phyloP scores from a whole-genome alignment of 2,113 vertebrate species.

The Chionomys nivalis region DNA sequence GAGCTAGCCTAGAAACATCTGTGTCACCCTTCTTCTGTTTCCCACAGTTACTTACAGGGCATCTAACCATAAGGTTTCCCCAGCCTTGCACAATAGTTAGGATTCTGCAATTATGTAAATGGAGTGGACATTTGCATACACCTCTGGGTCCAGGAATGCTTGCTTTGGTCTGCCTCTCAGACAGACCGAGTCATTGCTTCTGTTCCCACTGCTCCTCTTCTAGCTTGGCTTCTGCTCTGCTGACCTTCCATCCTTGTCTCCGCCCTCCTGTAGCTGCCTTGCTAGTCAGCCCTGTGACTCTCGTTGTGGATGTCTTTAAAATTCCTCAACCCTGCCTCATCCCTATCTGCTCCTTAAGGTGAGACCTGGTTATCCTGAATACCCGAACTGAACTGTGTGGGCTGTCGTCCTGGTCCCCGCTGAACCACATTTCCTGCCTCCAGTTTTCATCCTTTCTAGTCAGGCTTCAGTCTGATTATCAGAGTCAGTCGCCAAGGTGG shows the following conservation, averaged over 20 bases:
- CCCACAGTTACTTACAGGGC: not conserved
- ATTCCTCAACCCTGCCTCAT: not conserved
- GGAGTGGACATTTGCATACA: not conserved
- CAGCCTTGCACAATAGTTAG: not conserved
- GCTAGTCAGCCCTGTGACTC: not conserved
- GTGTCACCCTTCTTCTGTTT: not conserved
- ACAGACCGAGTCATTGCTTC: not conserved
- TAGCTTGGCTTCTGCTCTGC: not conserved
- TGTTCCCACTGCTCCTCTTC: not conserved
- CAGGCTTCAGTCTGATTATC: not conserved
- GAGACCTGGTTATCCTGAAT: not conserved
- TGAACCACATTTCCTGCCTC: not conserved
- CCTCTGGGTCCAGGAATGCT: not conserved
- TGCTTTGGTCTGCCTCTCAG: not conserved
- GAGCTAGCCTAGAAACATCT: not conserved
- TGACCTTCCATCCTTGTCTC: not conserved
- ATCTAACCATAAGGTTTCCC: not conserved
- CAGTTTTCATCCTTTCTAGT: not conserved
- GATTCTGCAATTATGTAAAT: not conserved
- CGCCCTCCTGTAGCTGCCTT: not conserved
- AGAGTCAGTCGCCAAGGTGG: not conserved
- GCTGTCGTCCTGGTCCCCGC: not conserved
- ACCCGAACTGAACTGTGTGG: not conserved
- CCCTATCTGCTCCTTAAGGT: not conserved
- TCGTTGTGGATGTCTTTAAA: not conserved